Percentiles rank a stretch among this genome's conserved stretches.
These are phyloP conservation scores for Trypoxylon attenuatum DNA, from an alignment of 2,888 invertebrate genomes.

Conservation along the genomic window DNA sequence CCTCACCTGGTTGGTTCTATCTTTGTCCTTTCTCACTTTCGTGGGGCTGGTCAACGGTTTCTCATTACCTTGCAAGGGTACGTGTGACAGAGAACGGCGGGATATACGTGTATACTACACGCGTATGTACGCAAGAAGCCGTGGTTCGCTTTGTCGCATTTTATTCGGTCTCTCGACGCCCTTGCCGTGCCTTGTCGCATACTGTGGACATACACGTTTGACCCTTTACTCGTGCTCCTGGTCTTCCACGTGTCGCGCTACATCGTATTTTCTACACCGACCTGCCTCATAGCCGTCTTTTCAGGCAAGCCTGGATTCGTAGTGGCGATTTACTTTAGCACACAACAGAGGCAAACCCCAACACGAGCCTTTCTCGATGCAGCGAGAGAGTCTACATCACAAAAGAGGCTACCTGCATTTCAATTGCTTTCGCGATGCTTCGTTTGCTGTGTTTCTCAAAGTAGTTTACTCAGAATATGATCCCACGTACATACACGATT, in stretches of 20 bases:
- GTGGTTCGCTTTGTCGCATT: conserved; percentile 32
- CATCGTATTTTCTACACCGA: no score
- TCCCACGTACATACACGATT: conserved; percentile 18
- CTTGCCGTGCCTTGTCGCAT: conserved; percentile 12
- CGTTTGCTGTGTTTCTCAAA: no score
- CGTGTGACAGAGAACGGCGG: conserved; percentile 10
- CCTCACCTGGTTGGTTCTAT: background rate
- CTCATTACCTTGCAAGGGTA: conserved; percentile 34
- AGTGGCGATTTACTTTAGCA: no score
- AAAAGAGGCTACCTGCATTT: no score
- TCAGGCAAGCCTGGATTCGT: no score
- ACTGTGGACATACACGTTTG: conserved; percentile 38
- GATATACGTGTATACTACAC: conserved; percentile 1
- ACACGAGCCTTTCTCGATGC: no score
- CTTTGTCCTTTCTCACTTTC: background rate
- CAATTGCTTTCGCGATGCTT: no score
- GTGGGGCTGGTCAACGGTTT: conserved; percentile 38
- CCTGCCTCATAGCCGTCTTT: no score
- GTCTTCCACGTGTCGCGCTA: no score
- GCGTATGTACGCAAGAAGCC: conserved; percentile 7
- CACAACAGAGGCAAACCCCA: no score
- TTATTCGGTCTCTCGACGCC: conserved; percentile 16
- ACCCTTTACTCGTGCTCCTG: conserved; percentile 31
- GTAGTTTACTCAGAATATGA: no score
- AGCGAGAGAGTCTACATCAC: no score